A percentile compares a stretch with the other conserved stretches of the same genome.
Conservation (phyloP, 2,113 vertebrate genomes). For the Mus pahari region DNA sequence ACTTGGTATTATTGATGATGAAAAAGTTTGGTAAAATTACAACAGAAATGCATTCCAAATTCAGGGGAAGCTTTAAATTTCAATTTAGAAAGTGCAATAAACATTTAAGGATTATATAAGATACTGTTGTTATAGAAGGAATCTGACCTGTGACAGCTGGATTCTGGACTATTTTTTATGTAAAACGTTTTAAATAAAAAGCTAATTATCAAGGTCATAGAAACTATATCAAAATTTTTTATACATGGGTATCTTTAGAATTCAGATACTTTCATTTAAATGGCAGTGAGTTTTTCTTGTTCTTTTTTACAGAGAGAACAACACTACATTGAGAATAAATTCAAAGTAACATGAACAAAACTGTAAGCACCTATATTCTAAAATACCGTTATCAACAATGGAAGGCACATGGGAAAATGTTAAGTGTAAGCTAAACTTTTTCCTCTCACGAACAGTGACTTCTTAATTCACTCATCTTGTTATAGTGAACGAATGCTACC, state of each 20-base stretch:
- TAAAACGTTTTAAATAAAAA: neutral
- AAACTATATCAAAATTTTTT: constrained; percentile 9
- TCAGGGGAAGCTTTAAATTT: constrained; percentile 15
- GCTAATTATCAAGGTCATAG: constrained; percentile 19
- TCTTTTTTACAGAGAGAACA: neutral
- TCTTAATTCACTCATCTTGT: constrained; percentile 9
- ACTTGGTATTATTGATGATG: neutral
- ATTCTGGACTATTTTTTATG: constrained; percentile 2
- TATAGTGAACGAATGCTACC: constrained; percentile 23
- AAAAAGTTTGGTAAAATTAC: constrained; percentile 13
- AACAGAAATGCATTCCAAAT: constrained; percentile 39
- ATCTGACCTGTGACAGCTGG: neutral
- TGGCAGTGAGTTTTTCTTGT: constrained; percentile 21
- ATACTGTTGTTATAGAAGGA: no score
- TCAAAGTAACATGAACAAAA: constrained; percentile 37
- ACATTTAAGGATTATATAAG: neutral
- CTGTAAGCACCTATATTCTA: neutral
- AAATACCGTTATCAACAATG: constrained; percentile 13
- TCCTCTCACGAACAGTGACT: neutral
- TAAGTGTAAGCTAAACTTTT: constrained; percentile 12
- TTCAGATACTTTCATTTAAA: constrained; percentile 57
- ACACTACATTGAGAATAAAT: constrained; percentile 10
- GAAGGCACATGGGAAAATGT: constrained; percentile 22
- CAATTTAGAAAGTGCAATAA: constrained; percentile 22
- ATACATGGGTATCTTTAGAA: neutral